Conservation (phyloP, 2,888 invertebrate genomes). For the Lysandra coridon region DNA sequence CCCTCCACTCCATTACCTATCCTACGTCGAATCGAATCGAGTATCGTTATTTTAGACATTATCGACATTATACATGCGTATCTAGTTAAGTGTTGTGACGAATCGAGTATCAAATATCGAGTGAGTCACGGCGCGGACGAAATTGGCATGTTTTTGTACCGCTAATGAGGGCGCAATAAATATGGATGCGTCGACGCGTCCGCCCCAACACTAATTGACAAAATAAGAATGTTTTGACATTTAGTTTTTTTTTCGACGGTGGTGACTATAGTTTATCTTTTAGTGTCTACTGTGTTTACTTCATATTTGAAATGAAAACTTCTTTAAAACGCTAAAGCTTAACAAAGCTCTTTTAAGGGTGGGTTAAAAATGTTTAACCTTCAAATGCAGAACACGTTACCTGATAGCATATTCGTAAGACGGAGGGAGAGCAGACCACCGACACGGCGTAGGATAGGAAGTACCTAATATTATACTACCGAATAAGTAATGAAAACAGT, state of each 20-base stretch:
- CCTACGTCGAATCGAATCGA: conserved; percentile 32
- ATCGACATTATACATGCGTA: conserved; percentile 40
- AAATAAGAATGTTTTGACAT: conserved; percentile 29
- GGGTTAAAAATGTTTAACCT: background rate
- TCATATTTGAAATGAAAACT: background rate
- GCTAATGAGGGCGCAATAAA: conserved; percentile 65
- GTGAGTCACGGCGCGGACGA: conserved; percentile 55
- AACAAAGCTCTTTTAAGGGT: background rate
- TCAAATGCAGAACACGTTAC: no score
- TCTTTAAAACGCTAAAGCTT: no score
- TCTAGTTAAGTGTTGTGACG: conserved; percentile 44
- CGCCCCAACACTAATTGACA: conserved; percentile 54
- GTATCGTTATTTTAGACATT: conserved; percentile 36
- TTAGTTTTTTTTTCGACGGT: background rate
- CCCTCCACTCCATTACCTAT: conserved; percentile 25
- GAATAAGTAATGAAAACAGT: no score
- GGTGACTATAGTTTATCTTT: background rate
- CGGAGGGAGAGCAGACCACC: no score
- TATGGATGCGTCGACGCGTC: conserved; percentile 57
- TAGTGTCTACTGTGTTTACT: background rate
- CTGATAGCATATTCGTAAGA: no score
- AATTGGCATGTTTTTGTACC: conserved; percentile 53
- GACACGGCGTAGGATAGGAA: no score
- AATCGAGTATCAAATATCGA: conserved; percentile 43
- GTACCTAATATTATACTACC: no score